Percentiles rank a stretch among this genome's conserved stretches.
phyloP scores from a whole-genome alignment of 2,888 invertebrate genomes.

The Oligia fasciuncula region DNA sequence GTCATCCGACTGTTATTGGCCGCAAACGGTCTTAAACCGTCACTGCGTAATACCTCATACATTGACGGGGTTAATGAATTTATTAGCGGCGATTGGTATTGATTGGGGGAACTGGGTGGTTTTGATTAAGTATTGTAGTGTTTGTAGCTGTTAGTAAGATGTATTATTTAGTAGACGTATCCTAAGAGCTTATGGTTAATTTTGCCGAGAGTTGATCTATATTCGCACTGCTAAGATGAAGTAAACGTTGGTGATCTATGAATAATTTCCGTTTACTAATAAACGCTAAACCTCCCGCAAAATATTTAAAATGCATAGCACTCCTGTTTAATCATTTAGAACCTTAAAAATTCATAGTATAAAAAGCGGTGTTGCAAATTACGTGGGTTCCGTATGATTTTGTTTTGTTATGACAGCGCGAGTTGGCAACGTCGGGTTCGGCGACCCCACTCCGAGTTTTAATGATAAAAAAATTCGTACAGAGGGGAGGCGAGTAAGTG shows the following conservation, averaged over 20 bases:
- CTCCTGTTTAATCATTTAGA: conserved; percentile 62
- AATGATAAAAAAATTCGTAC: conserved; percentile 91
- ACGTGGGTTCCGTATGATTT: conserved; percentile 82
- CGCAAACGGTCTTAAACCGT: conserved; percentile 57
- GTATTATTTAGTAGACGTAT: not conserved
- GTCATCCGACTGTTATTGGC: conserved; percentile 74
- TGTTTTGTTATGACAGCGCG: conserved; percentile 89
- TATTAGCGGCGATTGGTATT: conserved; percentile 54
- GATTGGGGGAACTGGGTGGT: conserved; percentile 30
- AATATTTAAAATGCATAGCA: conserved; percentile 57
- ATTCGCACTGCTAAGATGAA: not conserved
- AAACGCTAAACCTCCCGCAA: conserved; percentile 27
- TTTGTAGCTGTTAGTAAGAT: not conserved
- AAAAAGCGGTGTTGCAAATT: conserved; percentile 79
- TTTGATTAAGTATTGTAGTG: conserved; percentile 28
- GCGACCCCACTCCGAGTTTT: conserved; percentile 89
- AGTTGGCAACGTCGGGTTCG: conserved; percentile 87
- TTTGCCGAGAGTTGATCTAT: conserved; percentile 7
- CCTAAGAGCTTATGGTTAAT: not conserved
- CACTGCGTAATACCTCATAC: conserved; percentile 61
- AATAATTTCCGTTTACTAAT: no score
- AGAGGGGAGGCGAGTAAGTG: conserved; percentile 88
- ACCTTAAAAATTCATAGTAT: conserved; percentile 65
- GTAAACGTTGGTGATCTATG: no score
- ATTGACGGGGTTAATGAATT: conserved; percentile 63